phyloP scores from a whole-genome alignment of 64 coral and sea anemone genomes.

The Pachyseris speciosa region DNA sequence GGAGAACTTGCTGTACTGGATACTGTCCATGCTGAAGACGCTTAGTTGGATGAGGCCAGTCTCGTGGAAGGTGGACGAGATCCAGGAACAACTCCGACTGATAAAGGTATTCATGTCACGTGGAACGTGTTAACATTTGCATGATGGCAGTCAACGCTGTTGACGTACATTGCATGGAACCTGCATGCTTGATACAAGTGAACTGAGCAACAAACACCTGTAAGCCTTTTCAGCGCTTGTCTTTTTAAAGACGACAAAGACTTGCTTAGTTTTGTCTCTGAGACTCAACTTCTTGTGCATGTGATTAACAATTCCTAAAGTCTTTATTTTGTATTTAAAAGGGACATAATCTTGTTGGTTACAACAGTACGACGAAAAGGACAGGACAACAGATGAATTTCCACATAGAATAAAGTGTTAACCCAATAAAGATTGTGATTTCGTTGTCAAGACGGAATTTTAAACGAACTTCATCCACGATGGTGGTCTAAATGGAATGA shows the following conservation, averaged over 20 bases:
- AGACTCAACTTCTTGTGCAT: not conserved
- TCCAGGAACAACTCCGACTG: conserved; percentile 59
- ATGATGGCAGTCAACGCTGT: not conserved
- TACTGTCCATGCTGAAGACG: conserved; percentile 76
- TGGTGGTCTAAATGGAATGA: not conserved
- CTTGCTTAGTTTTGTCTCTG: not conserved
- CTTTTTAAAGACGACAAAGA: not conserved
- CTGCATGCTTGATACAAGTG: not conserved
- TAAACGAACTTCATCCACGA: not conserved
- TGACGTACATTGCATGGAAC: not conserved
- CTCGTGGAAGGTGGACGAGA: conserved; percentile 77
- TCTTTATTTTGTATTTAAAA: not conserved
- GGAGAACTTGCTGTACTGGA: conserved; percentile 88
- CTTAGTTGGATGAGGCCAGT: conserved; percentile 67
- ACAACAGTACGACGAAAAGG: not conserved
- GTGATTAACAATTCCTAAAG: not conserved
- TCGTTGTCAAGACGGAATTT: no score
- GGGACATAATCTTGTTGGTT: not conserved
- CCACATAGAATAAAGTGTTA: not conserved
- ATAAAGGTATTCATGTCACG: conserved; percentile 75
- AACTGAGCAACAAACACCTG: not conserved
- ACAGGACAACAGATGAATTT: not conserved
- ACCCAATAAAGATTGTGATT: not conserved
- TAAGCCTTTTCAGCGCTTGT: not conserved
- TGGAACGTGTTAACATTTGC: not conserved